Percentiles rank a stretch among this genome's conserved stretches.
Evolutionary conservation across 2,113 vertebrate genomes (phyloP).

Genomic region (Motacilla alba): DNA sequence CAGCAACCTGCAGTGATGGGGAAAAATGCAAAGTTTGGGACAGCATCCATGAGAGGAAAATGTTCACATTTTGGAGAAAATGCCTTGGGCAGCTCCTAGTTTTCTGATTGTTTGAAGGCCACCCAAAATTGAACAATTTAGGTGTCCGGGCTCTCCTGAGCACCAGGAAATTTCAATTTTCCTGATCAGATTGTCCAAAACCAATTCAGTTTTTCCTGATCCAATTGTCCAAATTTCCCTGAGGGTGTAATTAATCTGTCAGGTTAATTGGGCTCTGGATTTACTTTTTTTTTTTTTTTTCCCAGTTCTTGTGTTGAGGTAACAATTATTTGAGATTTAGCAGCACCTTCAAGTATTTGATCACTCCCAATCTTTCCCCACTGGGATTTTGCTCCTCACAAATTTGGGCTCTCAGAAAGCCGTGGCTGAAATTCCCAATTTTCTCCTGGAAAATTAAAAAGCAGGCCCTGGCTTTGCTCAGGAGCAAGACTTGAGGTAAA

Average conservation of each 20-base stretch:
- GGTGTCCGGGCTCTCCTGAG: background rate
- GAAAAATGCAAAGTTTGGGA: background rate
- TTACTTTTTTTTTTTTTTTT: background rate
- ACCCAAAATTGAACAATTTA: fast-evolving
- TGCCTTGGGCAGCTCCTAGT: background rate
- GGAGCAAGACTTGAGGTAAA: slow-evolving; percentile 11
- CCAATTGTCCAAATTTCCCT: background rate
- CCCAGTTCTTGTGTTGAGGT: background rate
- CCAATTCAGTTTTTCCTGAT: background rate
- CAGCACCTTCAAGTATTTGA: background rate
- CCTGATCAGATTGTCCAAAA: background rate
- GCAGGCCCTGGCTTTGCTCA: background rate
- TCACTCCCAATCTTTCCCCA: background rate
- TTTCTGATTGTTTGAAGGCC: background rate
- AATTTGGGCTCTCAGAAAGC: background rate
- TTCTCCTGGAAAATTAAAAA: slow-evolving; percentile 20
- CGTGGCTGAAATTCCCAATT: background rate
- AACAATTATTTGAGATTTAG: background rate
- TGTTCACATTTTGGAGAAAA: background rate
- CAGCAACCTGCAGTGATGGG: fast-evolving
- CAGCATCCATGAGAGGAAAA: background rate
- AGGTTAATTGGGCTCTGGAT: background rate
- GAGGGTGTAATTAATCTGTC: background rate
- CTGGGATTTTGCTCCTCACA: background rate
- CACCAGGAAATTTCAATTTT: background rate